A percentile compares a stretch with the other conserved stretches of the same genome.
Evolutionary conservation across 2,113 vertebrate genomes (phyloP).

Genomic region (Gasterosteus nipponicus): DNA sequence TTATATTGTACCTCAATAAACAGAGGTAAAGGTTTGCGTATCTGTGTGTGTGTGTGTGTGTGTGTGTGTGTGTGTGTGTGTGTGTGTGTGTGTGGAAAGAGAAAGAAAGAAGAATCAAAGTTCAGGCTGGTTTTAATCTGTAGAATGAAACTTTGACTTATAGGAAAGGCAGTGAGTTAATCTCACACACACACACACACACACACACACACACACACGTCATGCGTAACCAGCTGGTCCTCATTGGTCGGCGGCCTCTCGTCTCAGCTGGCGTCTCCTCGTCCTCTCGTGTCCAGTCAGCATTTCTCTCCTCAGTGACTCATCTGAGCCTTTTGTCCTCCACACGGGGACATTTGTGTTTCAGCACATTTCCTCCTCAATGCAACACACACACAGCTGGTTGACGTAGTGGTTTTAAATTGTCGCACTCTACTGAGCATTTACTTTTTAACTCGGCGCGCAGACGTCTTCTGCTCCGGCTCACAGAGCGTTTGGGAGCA

Average conservation of each 20-base stretch:
- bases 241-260: neutral
- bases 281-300: slow-evolving; percentile 8
- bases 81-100: neutral
- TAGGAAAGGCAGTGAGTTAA: neutral
- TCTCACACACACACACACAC: neutral
- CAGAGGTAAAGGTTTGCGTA: too few species aligned
- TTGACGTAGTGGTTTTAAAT: neutral
- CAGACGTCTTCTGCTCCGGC: neutral
- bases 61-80: slow-evolving; percentile 22
- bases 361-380: neutral
- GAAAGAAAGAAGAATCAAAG: too few species aligned
- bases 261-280: slow-evolving; percentile 26
- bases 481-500: too few species aligned
- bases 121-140: too few species aligned
- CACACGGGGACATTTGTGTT: slow-evolving; percentile 44
- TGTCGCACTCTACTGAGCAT: neutral
- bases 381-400: neutral
- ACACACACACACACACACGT: neutral
- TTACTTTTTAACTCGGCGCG: neutral
- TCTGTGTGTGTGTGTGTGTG: too few species aligned
- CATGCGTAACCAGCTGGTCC: neutral
- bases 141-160: neutral
- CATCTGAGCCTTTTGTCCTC: neutral
- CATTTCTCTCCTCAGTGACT: slow-evolving; percentile 38
- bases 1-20: too few species aligned